Evolutionary conservation across 1,140 invertebrate species (phyloP), one percentile per base, ranked within the genome.

Genomic region (Druon quercuslanigerum): DNA sequence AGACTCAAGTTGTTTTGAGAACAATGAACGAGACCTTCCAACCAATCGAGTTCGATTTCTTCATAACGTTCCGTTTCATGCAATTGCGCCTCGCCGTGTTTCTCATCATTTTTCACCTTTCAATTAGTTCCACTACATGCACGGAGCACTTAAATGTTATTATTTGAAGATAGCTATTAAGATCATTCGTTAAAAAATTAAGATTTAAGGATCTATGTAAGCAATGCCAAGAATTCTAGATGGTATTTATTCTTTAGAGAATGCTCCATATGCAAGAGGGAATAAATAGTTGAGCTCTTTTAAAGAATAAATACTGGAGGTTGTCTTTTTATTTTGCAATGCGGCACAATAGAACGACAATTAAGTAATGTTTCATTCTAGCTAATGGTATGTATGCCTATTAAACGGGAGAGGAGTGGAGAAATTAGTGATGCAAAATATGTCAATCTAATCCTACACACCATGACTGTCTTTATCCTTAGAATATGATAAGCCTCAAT

Each of bases 51-150:
- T 60, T 60, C 20, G 14, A 66, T 66, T 66, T 66, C 60, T 66
- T 66, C 60, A 66, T 66, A 66, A 66, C 20, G 19, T 14, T 14
- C 16, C 20, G 19, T 14, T 60, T 40, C 16, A 54, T 19, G n/a
- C n/a, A 19, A 17, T 54, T 54, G 5, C n/a, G 9, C 52, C 19
- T 17, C 17, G 52, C 33, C 14, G 6, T 2, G 3, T 66, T 66
- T n/a, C 25, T 33, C 14, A 60, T 60, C 25, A 66, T 66, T 66
- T 66, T 66, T 66, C 60, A 66, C 14, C 60, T 66, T 57, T 66
- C 60, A 66, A 66, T 66, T 66, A 66, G 60, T 66, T 66, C 60
- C 60, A 66, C 60, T 40, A 66, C 20, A 5, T 66, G 60, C 60
- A 66, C 25, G 13, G 5, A 40, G 25, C 60, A 66, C 60, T 66